phyloP scores from a whole-genome alignment of 2,888 invertebrate genomes.

The Oligia latruncula region DNA sequence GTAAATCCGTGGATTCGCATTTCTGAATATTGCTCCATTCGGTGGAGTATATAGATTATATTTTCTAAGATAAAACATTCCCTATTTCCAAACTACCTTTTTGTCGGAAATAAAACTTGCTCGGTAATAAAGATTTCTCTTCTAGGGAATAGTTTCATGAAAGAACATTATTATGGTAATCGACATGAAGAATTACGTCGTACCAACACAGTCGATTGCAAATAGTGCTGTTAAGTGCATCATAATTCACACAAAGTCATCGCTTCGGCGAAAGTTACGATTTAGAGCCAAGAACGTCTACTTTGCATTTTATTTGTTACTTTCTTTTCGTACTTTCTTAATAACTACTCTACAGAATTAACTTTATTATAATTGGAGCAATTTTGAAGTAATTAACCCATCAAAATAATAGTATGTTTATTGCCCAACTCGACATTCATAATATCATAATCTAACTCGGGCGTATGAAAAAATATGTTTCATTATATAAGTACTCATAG shows the following conservation, averaged over 20 bases:
- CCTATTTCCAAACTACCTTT: constrained; percentile 30
- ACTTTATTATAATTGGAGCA: constrained; percentile 60
- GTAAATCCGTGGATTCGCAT: constrained; percentile 39
- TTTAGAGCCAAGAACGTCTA: constrained; percentile 53
- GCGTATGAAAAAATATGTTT: constrained; percentile 27
- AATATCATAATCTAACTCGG: constrained; percentile 23
- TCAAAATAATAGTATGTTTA: constrained; percentile 41
- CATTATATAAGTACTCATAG: constrained; percentile 18
- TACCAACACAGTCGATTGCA: constrained; percentile 66
- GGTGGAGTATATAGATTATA: constrained; percentile 38
- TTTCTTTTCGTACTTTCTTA: constrained; percentile 70
- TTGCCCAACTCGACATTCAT: constrained; percentile 32
- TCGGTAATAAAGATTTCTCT: constrained; percentile 46
- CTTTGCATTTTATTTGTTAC: constrained; percentile 67
- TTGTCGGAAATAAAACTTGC: constrained; percentile 37
- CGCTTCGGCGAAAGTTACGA: constrained; percentile 66
- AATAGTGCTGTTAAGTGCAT: constrained; percentile 70
- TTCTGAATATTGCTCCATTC: constrained; percentile 39
- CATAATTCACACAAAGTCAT: constrained; percentile 70
- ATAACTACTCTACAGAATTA: constrained; percentile 49
- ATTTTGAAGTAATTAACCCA: constrained; percentile 56
- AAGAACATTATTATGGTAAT: constrained; percentile 66
- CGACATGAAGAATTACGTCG: constrained; percentile 65
- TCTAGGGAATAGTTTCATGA: constrained; percentile 26
- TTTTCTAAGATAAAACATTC: constrained; percentile 38